Evolutionary conservation across 2,797 vertebrate species (phyloP), one percentile per base, ranked within the genome.

Genomic region (Benthosema pterotum): DNA sequence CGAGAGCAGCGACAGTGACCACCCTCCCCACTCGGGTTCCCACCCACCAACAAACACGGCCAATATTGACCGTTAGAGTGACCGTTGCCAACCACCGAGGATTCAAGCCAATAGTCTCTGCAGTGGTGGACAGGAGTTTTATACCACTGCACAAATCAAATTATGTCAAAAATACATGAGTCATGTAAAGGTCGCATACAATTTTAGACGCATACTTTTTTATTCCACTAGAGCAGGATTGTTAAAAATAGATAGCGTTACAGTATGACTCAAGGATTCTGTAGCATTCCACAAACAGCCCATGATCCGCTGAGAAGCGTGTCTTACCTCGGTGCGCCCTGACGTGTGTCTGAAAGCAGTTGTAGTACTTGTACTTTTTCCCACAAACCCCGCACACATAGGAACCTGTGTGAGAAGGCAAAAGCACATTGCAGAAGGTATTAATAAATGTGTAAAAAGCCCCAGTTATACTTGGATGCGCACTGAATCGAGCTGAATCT

Each of bases 341-440:
- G 64, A 99, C 96, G 0, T 99, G 97, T 2, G 97, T 99, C 93
- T 99, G 97, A 92, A 98, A 99, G 83, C 97, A 99, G 94, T 99
- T 99, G 85, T 99, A 99, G 75, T 99, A 99, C 81, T 99, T 99
- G 92, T 99, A 99, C 78, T 99, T 99, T 91, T 99, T 99, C 65
- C 97, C 96, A 72, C 97, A 99, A 59, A 98, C 96, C 46, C 95
- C 95, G 67, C 97, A 99, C 60, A 98, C 94, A 3, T 99, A 99
- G 60, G 97, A 98, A 60, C 97, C 97, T 99, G 91, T 52, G 88
- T 77, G 71, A 89, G 46, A 90, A 82, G 71, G 83, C 11, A 87
- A 73, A 83, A 69, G 1, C 51, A 7, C 5, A 46, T 69, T 17
- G 67, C 22, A 16, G 62, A 71, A 49, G 7, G 57, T 8, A 15